Percentiles rank a stretch among this genome's conserved stretches.
These are phyloP conservation scores for Pseudocheirus occidentalis DNA, from an alignment of 2,797 vertebrate species.

Conservation along the genomic window DNA sequence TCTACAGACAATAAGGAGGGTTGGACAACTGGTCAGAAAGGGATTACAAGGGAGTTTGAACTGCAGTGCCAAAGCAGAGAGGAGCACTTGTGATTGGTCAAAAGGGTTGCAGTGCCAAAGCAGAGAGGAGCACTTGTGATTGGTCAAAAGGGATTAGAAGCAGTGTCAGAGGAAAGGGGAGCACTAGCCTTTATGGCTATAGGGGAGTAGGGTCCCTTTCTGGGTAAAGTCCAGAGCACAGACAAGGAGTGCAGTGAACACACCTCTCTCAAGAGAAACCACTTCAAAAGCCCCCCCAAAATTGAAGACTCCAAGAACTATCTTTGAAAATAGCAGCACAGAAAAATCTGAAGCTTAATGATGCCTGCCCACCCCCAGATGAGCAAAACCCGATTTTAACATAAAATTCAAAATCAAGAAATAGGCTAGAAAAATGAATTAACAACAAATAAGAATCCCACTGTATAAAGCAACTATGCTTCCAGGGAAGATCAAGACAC, in stretches of 20 bases:
- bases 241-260: not conserved
- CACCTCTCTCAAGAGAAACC: not conserved
- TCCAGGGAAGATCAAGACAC: no score
- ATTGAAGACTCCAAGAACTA: not conserved
- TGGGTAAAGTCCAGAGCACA: not conserved
- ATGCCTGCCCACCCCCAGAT: no score
- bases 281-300: not conserved
- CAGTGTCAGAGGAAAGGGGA: not conserved
- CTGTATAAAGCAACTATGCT: no score
- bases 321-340: not conserved
- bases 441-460: no score
- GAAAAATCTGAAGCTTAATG: not conserved
- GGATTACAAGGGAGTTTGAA: not conserved
- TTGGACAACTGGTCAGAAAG: not conserved
- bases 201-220: not conserved
- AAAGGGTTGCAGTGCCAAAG: not conserved
- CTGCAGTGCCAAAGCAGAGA: not conserved
- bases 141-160: not conserved
- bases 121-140: not conserved
- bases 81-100: not conserved
- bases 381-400: no score
- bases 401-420: no score
- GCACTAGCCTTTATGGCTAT: not conserved
- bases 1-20: not conserved
- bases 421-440: no score